Base-by-base conservation (phyloP, 1,140 invertebrate species). In the Coelopa frigida region DNA sequence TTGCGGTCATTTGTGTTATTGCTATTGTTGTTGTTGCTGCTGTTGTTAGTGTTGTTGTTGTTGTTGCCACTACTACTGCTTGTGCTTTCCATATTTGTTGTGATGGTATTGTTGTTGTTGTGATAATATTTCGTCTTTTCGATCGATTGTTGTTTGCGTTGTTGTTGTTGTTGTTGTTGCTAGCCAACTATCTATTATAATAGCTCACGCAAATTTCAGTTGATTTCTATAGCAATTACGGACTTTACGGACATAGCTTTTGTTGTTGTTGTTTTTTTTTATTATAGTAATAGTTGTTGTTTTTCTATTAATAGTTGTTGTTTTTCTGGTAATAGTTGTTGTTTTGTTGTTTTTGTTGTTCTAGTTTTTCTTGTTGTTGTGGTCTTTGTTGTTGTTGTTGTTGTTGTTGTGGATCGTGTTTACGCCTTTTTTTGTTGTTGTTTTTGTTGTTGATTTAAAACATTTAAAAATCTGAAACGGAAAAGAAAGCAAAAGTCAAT, bases 51-150 rank as follows among this genome's bases (percentile, higher is more conserved):
- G n/a, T n/a, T n/a, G n/a, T n/a, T n/a, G n/a, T n/a, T n/a, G n/a
- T n/a, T n/a, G n/a, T n/a, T n/a, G n/a, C n/a, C n/a, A n/a, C n/a
- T n/a, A n/a, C n/a, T n/a, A 18, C 24, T 29, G 15, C 26, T 3
- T 7, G 14, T 15, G 14, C 11, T 42, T 12, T 39, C 15, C n/a
- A 10, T 29, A 18, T 27, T 29, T 42, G 20, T 12, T 36, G 32
- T 27, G 23, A 18, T 46, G 44, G 17, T 17, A 17, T 46, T 33
- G 33, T 37, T 46, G 5, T 18, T 36, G 21, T n/a, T 33, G 32
- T 23, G 17, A n/a, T n/a, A n/a, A n/a, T 15, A 35, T 18, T 35
- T 35, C 20, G 15, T 20, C 20, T 35, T 35, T 18, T 35, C 5
- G 12, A 35, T 20, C 33, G 20, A 35, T 35, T 7, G 20, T 35